Evolutionary conservation across 2,888 invertebrate genomes (phyloP).

Genomic region (Hartigia nigra): DNA sequence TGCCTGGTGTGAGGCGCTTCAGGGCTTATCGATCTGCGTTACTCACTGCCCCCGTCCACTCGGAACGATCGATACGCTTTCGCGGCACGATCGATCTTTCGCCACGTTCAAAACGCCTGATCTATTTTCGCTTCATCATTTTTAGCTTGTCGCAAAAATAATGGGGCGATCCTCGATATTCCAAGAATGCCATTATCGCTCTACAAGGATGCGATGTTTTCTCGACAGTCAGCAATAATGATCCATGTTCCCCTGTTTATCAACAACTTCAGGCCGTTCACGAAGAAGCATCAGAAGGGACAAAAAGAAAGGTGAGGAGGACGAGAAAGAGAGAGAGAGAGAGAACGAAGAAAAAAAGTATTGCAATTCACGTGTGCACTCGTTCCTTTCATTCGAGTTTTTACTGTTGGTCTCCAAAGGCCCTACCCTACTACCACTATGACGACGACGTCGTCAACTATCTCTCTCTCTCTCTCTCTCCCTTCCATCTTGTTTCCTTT

Average conservation of each 20-base stretch:
- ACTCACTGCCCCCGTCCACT: slow-evolving; percentile 21
- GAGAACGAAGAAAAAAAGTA: neutral
- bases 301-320: too few relatives aligned
- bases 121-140: slow-evolving; percentile 14
- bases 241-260: neutral
- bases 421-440: neutral
- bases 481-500: slow-evolving; percentile 22
- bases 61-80: slow-evolving; percentile 47
- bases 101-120: neutral
- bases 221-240: neutral
- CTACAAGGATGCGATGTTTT: neutral
- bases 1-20: neutral
- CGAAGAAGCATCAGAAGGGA: too few relatives aligned
- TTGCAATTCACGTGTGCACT: slow-evolving; percentile 6
- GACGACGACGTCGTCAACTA: slow-evolving; percentile 18
- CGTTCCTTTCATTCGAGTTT: slow-evolving; percentile 7
- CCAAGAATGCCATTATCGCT: neutral
- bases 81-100: slow-evolving; percentile 24
- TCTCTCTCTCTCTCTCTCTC: slow-evolving; percentile 20
- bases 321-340: neutral
- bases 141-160: slow-evolving; percentile 16
- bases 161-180: neutral
- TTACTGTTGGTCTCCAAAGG: neutral
- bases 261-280: neutral
- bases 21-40: slow-evolving; percentile 20